Conservation (phyloP, 2,888 invertebrate species). For the Heliconius erato region DNA sequence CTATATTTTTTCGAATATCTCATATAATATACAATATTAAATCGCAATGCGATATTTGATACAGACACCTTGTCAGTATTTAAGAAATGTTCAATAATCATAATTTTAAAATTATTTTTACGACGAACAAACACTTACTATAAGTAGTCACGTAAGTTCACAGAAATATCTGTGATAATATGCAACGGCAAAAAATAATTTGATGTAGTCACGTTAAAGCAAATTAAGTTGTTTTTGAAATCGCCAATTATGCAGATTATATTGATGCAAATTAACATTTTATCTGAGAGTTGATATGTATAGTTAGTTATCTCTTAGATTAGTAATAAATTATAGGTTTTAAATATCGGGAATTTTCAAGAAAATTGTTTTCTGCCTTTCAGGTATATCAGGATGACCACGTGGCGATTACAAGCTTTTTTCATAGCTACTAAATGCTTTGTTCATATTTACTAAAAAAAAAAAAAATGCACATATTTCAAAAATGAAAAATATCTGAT, state of each 20-base stretch:
- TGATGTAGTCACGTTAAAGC: slow-evolving; percentile 4
- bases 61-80: background rate
- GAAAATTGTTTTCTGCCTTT: background rate
- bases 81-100: background rate
- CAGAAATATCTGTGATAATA: slow-evolving; percentile 12
- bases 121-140: background rate
- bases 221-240: slow-evolving; percentile 22
- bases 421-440: no score
- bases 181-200: slow-evolving; percentile 12
- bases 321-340: background rate
- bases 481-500: no score
- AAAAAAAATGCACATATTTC: no score
- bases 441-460: no score
- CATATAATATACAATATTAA: no score
- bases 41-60: background rate
- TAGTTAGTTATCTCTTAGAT: background rate
- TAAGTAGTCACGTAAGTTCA: slow-evolving; percentile 12
- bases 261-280: background rate
- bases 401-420: no score
- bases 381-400: no score
- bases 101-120: background rate
- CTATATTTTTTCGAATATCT: no score
- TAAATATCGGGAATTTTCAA: background rate
- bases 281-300: background rate
- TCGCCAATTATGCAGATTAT: slow-evolving; percentile 11